Percentiles rank a stretch among this genome's conserved stretches.
phyloP scores from a whole-genome alignment of 2,797 vertebrate species.

The Chelidonichthys spinosus region DNA sequence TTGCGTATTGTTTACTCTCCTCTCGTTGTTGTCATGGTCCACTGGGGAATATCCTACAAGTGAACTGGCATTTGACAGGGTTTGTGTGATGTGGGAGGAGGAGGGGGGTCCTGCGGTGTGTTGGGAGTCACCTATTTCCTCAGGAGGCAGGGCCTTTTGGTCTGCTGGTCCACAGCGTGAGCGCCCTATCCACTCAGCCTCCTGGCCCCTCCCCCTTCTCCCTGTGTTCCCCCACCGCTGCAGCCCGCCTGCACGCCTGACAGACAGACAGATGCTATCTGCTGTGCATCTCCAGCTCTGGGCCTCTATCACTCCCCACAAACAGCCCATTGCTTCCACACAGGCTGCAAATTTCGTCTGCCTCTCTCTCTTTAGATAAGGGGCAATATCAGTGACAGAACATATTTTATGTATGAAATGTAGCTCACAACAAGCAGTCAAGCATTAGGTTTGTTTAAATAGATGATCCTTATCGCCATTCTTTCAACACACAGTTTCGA shows the following conservation, averaged over 20 bases:
- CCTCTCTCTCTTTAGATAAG: conserved; percentile 96
- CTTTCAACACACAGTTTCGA: conserved; percentile 86
- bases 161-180: conserved; percentile 57
- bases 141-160: conserved; percentile 72
- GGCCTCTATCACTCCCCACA: conserved; percentile 89
- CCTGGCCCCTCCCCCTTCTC: conserved; percentile 59
- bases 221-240: conserved; percentile 70
- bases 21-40: conserved; percentile 69
- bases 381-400: conserved; percentile 94
- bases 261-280: conserved; percentile 90
- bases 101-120: conserved; percentile 29
- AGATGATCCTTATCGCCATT: conserved; percentile 93
- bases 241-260: conserved; percentile 80
- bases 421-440: conserved; percentile 95
- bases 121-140: conserved; percentile 78
- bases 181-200: conserved; percentile 45
- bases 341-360: conserved; percentile 89
- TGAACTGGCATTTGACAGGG: conserved; percentile 76
- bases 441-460: conserved; percentile 99
- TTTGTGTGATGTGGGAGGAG: conserved; percentile 68
- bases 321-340: conserved; percentile 91
- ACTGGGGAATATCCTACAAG: conserved; percentile 74
- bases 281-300: conserved; percentile 87
- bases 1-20: conserved; percentile 69
- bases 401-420: conserved; percentile 99